Conservation (phyloP, 1,140 invertebrate genomes). For the Colletes gigas region DNA sequence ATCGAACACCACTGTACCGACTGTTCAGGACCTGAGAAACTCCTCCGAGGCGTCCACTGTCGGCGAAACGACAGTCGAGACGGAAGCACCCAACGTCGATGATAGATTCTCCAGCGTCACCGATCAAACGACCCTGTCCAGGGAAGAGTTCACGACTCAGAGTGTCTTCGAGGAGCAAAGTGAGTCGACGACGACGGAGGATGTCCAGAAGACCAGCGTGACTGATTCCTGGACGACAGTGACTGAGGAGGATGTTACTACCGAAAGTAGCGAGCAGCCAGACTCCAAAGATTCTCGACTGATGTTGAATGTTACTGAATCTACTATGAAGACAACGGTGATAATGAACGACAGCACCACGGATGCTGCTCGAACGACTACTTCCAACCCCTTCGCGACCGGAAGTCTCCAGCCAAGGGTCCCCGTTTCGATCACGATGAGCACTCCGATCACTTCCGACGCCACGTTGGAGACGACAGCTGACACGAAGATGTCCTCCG, state of each 20-base stretch:
- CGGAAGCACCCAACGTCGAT: not conserved
- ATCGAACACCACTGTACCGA: not conserved
- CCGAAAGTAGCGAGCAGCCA: not conserved
- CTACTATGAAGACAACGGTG: not conserved
- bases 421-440: not conserved
- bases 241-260: not conserved
- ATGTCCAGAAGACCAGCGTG: slow-evolving; percentile 1
- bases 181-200: not conserved
- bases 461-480: slow-evolving; percentile 37
- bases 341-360: slow-evolving; percentile 5
- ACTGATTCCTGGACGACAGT: slow-evolving; percentile 13
- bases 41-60: slow-evolving; percentile 13
- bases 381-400: not conserved
- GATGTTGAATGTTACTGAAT: slow-evolving; percentile 25
- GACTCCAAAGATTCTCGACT: slow-evolving; percentile 26
- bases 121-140: not conserved
- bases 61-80: not conserved
- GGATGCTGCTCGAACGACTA: not conserved
- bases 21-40: not conserved
- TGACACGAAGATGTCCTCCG: slow-evolving; percentile 40
- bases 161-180: not conserved
- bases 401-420: slow-evolving; percentile 4
- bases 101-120: not conserved
- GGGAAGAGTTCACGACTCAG: not conserved
- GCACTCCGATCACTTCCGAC: slow-evolving; percentile 4